phyloP scores from a whole-genome alignment of 1,140 invertebrate species.

The Bombus confusus region DNA sequence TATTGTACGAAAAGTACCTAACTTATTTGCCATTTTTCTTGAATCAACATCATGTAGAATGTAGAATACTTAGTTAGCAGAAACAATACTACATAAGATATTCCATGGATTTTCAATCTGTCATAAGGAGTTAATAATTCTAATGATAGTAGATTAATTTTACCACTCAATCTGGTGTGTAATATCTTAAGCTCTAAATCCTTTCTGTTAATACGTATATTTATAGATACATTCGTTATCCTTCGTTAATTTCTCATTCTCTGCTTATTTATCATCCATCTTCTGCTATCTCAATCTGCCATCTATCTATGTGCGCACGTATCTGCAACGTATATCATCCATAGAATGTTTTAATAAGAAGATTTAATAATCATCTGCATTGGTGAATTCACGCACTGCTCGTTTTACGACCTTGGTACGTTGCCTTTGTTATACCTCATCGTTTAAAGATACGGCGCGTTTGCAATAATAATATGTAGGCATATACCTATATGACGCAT shows the following conservation, averaged over 20 bases:
- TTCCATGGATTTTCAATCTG: not conserved
- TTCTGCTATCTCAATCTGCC: not conserved
- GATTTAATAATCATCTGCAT: slow-evolving; percentile 10
- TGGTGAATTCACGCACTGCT: not conserved
- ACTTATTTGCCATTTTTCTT: not conserved
- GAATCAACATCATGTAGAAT: not conserved
- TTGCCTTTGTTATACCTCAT: not conserved
- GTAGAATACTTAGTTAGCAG: no score
- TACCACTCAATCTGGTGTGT: no score
- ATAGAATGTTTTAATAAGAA: slow-evolving; percentile 6
- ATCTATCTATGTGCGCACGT: not conserved
- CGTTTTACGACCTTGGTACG: not conserved
- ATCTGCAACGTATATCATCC: not conserved
- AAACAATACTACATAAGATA: not conserved
- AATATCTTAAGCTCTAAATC: no score
- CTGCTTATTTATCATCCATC: not conserved
- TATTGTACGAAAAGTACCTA: no score
- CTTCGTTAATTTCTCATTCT: not conserved
- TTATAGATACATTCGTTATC: not conserved
- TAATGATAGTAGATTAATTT: not conserved
- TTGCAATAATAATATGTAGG: slow-evolving; percentile 25
- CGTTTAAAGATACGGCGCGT: slow-evolving; percentile 19
- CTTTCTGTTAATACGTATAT: no score
- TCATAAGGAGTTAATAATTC: not conserved
- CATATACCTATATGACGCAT: slow-evolving; percentile 7